Base-by-base conservation (phyloP, 2,113 vertebrate species). In the Peucedramus taeniatus region DNA sequence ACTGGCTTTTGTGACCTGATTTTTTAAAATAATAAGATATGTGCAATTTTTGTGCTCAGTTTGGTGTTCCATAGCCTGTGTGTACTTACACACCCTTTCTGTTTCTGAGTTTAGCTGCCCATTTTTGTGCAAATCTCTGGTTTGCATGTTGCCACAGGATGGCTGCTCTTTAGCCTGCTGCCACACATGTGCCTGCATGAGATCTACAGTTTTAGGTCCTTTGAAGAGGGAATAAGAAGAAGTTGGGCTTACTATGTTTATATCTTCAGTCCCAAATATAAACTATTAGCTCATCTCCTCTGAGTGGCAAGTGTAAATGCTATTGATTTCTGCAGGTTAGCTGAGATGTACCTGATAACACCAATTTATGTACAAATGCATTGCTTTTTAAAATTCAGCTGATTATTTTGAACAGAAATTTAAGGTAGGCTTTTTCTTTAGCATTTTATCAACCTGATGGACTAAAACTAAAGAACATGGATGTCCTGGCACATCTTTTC, bases 161-260 rank as follows among this genome's bases (percentile, higher is more conserved):
- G 49, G 24, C 10, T 87, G 31, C 39, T 84, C 47, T 61, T 70
- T 2, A 63, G 31, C 14, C 4, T 70, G 27, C 21, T 16, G 44
- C 42, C 27, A 21, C 13, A 11, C 26, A 12, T 0, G 0, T 54
- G 8, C 0, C 1, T 53, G 22, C 1, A 1, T 40, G 11, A 18
- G 35, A 35, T n/a, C 8, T 30, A 7, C 3, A 2, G 12, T 24
- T 77, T 71, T 9, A 45, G 37, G 21, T 42, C 26, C 16, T 84
- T 81, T 33, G 27, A 13, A 61, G 26, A 44, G 63, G 24, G 13
- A 65, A 6, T n/a, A 30, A 63, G 24, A 1, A 80, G 13, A 1
- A 80, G 12, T 13, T 42, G 6, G 72, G 8, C 1, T 50, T 78
- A 3, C 17, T 57, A 0, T 16, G 4, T 89, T 69, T 3, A 59